Evolutionary conservation across 2,113 vertebrate species (phyloP).

Genomic region (Chloebia gouldiae): DNA sequence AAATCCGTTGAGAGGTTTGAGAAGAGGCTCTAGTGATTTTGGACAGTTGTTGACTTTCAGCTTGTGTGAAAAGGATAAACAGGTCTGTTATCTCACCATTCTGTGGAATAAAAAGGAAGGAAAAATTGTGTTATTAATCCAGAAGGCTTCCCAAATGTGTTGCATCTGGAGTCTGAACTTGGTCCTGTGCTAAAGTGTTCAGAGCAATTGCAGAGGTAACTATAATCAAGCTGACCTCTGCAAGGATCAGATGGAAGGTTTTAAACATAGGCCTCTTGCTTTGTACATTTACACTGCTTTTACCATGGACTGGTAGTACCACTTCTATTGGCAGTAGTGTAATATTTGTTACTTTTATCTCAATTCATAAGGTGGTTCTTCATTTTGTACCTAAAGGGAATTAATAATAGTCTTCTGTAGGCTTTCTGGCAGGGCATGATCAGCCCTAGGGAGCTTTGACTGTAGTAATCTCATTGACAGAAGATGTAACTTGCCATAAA

Average conservation of each 20-base stretch:
- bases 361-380: neutral
- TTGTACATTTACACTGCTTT: neutral
- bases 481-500: neutral
- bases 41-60: neutral
- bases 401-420: neutral
- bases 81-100: neutral
- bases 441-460: neutral
- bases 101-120: neutral
- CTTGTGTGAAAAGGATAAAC: neutral
- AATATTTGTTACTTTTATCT: neutral
- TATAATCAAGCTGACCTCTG: neutral
- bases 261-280: neutral
- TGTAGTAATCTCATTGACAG: conserved; percentile 1
- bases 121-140: neutral
- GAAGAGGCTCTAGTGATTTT: neutral
- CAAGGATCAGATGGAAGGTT: neutral
- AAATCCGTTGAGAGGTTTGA: neutral
- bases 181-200: neutral
- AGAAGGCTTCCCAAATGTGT: neutral
- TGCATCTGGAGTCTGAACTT: neutral
- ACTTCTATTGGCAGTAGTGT: neutral
- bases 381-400: neutral
- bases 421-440: neutral
- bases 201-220: neutral
- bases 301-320: neutral